These are phyloP conservation scores for Propithecus deckenii DNA, from an alignment of 2,797 vertebrate species.

Conservation along the genomic window DNA sequence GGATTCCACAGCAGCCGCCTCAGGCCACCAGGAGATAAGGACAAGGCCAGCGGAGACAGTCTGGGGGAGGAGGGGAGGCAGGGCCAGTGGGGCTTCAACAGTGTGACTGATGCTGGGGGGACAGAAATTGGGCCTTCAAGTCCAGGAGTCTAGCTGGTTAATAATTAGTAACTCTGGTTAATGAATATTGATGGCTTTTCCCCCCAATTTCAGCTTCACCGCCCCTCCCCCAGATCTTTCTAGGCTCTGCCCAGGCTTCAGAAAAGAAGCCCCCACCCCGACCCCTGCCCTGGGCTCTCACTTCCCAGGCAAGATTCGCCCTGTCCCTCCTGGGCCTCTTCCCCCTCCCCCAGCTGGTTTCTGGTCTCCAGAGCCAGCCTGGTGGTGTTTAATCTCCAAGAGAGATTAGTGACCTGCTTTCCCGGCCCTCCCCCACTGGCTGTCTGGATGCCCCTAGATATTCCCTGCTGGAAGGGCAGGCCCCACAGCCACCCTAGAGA, in stretches of 20 bases:
- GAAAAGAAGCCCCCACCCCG: background rate
- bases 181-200: constrained; percentile 40
- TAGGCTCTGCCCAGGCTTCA: background rate
- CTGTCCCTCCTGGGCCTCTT: background rate
- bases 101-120: background rate
- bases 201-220: background rate
- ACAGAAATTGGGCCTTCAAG: background rate
- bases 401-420: constrained; percentile 77
- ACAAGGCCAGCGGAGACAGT: background rate
- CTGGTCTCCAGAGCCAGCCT: background rate
- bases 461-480: background rate
- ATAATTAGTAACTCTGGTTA: constrained; percentile 68
- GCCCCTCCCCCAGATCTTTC: background rate
- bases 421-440: background rate
- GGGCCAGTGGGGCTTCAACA: background rate
- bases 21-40: background rate
- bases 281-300: background rate
- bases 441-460: background rate
- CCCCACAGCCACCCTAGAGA: background rate
- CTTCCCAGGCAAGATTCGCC: background rate
- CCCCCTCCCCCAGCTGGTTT: background rate
- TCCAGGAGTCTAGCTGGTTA: constrained; percentile 55
- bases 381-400: constrained; percentile 73
- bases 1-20: background rate
- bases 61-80: background rate